A percentile compares a stretch with the other conserved stretches of the same genome.
phyloP scores from a whole-genome alignment of 2,888 invertebrate genomes.

The Platyscelio sp. region DNA sequence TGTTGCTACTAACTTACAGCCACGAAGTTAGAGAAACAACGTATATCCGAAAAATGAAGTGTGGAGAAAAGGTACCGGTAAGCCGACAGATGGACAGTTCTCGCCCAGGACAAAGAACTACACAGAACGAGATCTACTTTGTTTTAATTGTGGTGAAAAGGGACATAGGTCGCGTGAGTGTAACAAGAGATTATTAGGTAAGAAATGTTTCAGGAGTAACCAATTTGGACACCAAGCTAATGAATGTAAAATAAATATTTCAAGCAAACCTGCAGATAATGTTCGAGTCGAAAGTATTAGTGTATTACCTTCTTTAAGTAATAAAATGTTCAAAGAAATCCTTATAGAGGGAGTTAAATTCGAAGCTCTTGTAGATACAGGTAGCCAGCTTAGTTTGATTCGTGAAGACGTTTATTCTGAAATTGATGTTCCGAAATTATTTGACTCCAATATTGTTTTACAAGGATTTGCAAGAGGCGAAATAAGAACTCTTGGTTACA shows the following conservation, averaged over 20 bases:
- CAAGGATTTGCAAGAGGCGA: constrained; percentile 10
- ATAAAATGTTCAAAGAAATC: no score
- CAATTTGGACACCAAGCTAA: constrained; percentile 9
- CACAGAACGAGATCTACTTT: neutral
- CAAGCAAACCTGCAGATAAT: neutral
- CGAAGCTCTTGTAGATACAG: constrained; percentile 24
- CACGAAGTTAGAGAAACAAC: neutral
- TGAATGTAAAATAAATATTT: neutral
- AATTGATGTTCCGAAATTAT: neutral
- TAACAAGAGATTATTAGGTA: neutral
- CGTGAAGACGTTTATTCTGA: constrained; percentile 2
- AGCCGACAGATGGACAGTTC: neutral
- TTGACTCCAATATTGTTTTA: neutral
- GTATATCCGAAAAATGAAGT: neutral
- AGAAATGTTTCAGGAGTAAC: constrained; percentile 28
- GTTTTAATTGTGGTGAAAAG: constrained; percentile 13
- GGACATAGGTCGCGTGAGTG: constrained; percentile 14
- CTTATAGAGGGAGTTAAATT: neutral
- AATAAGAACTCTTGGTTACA: constrained; percentile 4
- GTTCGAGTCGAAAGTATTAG: neutral
- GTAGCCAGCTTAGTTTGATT: constrained; percentile 13
- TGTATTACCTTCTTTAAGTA: no score
- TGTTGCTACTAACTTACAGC: neutral
- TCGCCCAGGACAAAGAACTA: neutral
- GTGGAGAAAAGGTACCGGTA: neutral